Percentiles rank a stretch among this genome's conserved stretches.
These are phyloP conservation scores for Tor tambroides DNA, from an alignment of 2,113 vertebrate species.

Conservation along the genomic window DNA sequence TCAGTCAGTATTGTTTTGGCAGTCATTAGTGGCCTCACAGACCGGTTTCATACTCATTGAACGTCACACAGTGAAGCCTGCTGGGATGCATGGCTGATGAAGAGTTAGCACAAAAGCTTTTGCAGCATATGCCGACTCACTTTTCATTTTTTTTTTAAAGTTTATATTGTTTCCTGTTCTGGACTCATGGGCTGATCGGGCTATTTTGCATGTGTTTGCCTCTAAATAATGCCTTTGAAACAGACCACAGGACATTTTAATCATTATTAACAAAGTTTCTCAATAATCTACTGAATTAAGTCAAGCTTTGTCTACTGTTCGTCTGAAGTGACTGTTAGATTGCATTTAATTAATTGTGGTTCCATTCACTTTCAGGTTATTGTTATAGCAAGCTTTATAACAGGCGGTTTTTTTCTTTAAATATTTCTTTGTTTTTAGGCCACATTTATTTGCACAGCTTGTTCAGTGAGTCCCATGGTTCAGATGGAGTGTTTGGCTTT, in stretches of 20 bases:
- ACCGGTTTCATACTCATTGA: constrained; percentile 32
- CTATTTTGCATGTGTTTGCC: not conserved
- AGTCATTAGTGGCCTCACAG: constrained; percentile 40
- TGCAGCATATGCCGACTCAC: not conserved
- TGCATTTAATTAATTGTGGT: not conserved
- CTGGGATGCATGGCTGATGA: constrained; percentile 6
- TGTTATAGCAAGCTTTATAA: not conserved
- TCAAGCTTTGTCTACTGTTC: not conserved
- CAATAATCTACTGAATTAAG: not conserved
- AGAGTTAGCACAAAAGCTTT: constrained; percentile 3
- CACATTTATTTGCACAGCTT: constrained; percentile 3
- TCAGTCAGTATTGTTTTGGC: constrained; percentile 46
- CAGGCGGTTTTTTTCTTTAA: not conserved
- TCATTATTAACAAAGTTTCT: not conserved
- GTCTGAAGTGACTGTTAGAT: not conserved
- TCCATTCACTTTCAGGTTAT: not conserved
- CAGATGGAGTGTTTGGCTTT: not conserved
- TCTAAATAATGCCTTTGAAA: not conserved
- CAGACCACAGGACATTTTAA: not conserved
- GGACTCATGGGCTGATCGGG: not conserved
- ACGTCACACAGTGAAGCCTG: constrained; percentile 35
- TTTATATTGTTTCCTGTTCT: not conserved
- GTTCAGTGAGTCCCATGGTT: not conserved
- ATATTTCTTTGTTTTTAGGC: not conserved
- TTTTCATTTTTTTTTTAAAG: not conserved